phyloP scores from a whole-genome alignment of 2,113 vertebrate genomes.

The Burhinus oedicnemus region DNA sequence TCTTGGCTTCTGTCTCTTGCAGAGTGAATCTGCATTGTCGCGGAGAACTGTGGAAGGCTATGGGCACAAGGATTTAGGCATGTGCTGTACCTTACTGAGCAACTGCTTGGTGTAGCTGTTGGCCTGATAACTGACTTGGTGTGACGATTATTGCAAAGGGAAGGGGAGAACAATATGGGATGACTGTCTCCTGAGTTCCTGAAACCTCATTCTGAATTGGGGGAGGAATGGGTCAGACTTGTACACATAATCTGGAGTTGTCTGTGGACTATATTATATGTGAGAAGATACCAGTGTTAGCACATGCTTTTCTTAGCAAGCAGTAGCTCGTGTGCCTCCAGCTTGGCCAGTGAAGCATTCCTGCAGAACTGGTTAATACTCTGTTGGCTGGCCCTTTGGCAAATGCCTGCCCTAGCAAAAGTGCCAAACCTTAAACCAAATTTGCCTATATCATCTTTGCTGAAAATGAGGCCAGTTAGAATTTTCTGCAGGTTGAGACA shows the following conservation, averaged over 20 bases:
- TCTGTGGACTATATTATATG: neutral
- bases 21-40: neutral
- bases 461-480: neutral
- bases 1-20: neutral
- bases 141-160: neutral
- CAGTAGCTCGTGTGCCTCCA: conserved; percentile 12
- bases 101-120: neutral
- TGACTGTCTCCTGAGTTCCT: neutral
- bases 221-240: neutral
- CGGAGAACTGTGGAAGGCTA: neutral
- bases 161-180: rapidly evolving
- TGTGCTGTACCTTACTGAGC: neutral
- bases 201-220: neutral
- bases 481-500: neutral
- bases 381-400: neutral
- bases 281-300: neutral
- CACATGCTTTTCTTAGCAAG: neutral
- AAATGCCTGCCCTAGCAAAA: neutral
- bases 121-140: neutral
- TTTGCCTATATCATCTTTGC: conserved; percentile 13
- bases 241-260: neutral
- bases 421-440: conserved; percentile 62
- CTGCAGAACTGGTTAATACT: neutral
- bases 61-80: neutral
- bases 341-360: neutral